Percentiles rank a stretch among this genome's conserved stretches.
These are phyloP conservation scores for Ammodytes marinus DNA, from an alignment of 2,113 vertebrate genomes.

Conservation along the genomic window DNA sequence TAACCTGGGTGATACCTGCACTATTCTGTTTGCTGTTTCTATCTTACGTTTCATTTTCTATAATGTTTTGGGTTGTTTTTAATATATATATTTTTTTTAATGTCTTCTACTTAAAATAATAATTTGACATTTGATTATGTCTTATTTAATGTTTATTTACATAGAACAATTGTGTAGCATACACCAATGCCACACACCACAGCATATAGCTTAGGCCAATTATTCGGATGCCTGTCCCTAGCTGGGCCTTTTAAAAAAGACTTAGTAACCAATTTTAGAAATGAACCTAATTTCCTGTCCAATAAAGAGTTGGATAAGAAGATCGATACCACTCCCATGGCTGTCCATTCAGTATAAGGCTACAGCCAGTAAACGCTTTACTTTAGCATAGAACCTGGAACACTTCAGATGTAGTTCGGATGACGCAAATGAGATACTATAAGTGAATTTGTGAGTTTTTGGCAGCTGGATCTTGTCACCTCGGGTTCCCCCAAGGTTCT, in stretches of 20 bases:
- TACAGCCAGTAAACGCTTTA: not conserved
- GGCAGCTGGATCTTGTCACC: not conserved
- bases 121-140: no score
- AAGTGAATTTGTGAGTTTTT: not conserved
- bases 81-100: not conserved
- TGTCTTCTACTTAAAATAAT: not conserved
- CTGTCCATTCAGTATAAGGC: not conserved
- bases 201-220: no score
- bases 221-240: no score
- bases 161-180: no score
- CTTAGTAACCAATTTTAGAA: no score
- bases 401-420: not conserved
- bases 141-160: no score
- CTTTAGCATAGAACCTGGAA: not conserved
- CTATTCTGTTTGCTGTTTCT: constrained; percentile 6
- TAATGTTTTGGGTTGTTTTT: not conserved
- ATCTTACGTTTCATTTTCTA: not conserved
- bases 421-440: not conserved
- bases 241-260: no score
- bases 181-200: no score
- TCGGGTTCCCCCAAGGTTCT: not conserved
- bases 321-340: not conserved
- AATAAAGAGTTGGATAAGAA: not conserved
- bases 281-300: no score
- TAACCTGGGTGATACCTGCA: not conserved